Percentiles rank a stretch among this genome's conserved stretches.
Conservation (phyloP, 2,888 invertebrate genomes). For the Carcina quercana region DNA sequence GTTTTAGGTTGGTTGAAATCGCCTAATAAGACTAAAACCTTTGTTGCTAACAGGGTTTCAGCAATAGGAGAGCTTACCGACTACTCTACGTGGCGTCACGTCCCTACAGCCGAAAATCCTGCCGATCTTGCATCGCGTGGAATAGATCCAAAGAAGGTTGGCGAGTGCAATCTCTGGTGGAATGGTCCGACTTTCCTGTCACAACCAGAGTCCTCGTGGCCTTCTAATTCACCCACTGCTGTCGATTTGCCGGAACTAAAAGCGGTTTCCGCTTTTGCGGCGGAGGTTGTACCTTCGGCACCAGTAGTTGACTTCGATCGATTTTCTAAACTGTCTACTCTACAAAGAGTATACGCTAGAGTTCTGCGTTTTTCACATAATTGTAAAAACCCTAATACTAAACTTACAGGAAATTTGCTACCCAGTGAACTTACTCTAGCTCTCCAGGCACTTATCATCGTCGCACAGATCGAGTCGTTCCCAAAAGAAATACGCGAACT, state of each 20-base stretch:
- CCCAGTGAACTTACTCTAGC: slow-evolving; percentile 1
- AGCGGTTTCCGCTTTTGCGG: slow-evolving; percentile 1
- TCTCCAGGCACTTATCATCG: neutral
- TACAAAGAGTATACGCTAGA: slow-evolving; percentile 1
- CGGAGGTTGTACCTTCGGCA: slow-evolving; percentile 1
- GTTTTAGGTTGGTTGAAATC: too few species aligned
- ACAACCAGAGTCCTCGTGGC: slow-evolving; percentile 1
- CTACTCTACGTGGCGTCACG: neutral
- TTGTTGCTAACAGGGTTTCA: too few species aligned
- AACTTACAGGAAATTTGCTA: neutral
- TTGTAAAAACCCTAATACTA: slow-evolving; percentile 1
- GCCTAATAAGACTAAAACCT: too few species aligned
- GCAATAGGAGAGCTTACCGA: neutral
- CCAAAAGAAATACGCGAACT: neutral
- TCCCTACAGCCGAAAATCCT: neutral
- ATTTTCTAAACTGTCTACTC: neutral
- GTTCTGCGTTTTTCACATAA: slow-evolving; percentile 1
- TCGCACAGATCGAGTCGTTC: slow-evolving; percentile 4
- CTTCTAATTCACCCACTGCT: neutral
- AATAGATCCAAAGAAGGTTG: neutral
- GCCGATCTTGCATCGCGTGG: slow-evolving; percentile 1
- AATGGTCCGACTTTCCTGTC: neutral
- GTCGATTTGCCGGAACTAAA: slow-evolving; percentile 2
- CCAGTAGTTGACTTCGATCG: neutral
- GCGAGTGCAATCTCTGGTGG: neutral